Conservation (phyloP, 2,797 vertebrate genomes). For the Oreochromis mossambicus region DNA sequence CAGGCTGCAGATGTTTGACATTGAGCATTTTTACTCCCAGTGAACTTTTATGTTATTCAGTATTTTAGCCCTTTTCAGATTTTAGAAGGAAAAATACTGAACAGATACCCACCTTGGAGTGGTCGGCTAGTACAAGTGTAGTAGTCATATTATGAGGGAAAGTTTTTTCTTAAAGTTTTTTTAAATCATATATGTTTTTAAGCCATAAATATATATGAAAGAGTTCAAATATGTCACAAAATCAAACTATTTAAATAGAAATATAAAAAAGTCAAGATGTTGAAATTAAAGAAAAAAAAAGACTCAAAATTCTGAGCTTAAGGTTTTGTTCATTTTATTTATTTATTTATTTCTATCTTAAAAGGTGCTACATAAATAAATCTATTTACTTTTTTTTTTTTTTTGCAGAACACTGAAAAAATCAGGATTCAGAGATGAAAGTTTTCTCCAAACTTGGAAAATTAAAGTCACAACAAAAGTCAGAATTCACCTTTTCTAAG, state of each 20-base stretch:
- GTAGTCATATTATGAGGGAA: background rate
- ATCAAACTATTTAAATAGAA: background rate
- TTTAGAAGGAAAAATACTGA: background rate
- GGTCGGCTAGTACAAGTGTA: background rate
- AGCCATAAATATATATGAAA: background rate
- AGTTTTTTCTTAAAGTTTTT: fast-evolving
- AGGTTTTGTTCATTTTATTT: background rate
- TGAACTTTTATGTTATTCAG: background rate
- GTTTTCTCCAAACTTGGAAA: background rate
- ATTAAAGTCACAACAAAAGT: background rate
- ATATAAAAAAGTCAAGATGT: background rate
- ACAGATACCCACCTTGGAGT: background rate
- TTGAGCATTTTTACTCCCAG: background rate
- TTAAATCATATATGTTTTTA: background rate
- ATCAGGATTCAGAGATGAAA: background rate
- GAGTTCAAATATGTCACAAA: background rate
- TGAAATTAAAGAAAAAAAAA: background rate
- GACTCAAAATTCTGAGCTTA: background rate
- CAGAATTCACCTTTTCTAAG: background rate
- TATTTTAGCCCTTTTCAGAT: background rate
- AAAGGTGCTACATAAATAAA: background rate
- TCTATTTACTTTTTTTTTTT: background rate
- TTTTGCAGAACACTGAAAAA: background rate
- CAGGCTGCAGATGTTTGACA: background rate
- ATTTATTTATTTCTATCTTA: background rate